Evolutionary conservation across 2,113 vertebrate species (phyloP), one percentile per base, ranked within the genome.

Genomic region (Cyanistes caeruleus): DNA sequence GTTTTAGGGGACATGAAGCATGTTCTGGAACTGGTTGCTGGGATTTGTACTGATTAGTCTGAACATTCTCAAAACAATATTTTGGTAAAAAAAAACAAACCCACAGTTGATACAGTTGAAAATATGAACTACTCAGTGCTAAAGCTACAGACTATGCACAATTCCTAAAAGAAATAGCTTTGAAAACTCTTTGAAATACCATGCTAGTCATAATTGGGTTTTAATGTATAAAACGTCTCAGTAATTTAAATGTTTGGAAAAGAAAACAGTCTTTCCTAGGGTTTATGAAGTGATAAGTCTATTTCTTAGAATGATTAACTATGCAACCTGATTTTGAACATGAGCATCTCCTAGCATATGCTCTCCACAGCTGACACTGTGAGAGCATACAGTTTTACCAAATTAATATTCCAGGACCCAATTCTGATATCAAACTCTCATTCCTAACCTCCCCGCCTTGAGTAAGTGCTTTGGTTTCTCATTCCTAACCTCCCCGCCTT

Each of bases 161-260:
- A 73, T 68, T 97, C 49, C 76, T 84, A 30, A 65, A 90, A 63
- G 76, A 86, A 92, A 95, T 2, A 90, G 48, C 68, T 96, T 93
- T 93, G 84, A 74, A 96, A 95, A 95, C 58, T 91, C 92, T 94
- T 74, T 13, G 10, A 97, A 89, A 96, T 69, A 91, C 39, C 27
- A 55, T 78, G 14, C 81, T 93, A 97, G 55, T 96, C 75, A 94
- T 95, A 97, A 97, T 90, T 96, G 87, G 75, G 74, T 95, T 97
- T 97, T 95, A 97, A 94, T 59, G 49, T 72, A 94, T 94, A 95
- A 97, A 97, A 97, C 2, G 56, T 76, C 93, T 87, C 84, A 97
- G 93, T 91, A 97, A 97, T 96, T 97, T 96, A 96, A 96, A 96
- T 60, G 90, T 97, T 97, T 96, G 79, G 89, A 95, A 97, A 97